Evolutionary conservation across 1,140 invertebrate genomes (phyloP), one percentile per base, ranked within the genome.

Genomic region (Epicauta chinensis): DNA sequence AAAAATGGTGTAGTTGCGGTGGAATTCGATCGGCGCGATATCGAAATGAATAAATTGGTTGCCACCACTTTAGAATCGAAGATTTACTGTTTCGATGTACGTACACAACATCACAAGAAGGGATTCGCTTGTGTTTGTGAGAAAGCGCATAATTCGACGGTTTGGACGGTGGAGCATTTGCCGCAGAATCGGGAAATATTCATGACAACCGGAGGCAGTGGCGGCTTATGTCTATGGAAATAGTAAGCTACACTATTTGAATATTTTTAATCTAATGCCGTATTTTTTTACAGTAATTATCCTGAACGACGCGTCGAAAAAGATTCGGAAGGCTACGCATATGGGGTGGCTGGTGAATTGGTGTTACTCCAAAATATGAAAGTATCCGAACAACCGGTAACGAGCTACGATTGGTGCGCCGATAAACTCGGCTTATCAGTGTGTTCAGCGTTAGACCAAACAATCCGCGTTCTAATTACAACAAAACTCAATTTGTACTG

Each of bases 181-280:
- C 93, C 93, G 1, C 93, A 97, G 73, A 96, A 97, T 70, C 77
- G 93, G 43, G 93, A 97, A 68, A 70, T 97, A n/a, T 97, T 97
- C 68, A 80, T 89, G 60, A 95, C 93, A 0, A 84, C 85, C 59
- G 91, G 92, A 6, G 93, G 94, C 9, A 83, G 81, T 65, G 94
- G 93, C 17, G 86, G 89, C 13, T 66, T 97, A 1, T 82, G 84
- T 61, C 72, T 97, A 10, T 97, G 93, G 93, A 90, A 96, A 81
- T 97, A 97, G 89, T 93, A 76, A 77, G 77, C 54, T 7, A 34
- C 10, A 34, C n/a, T n/a, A n/a, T n/a, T 12, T n/a, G 32, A 11
- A 34, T n/a, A 34, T 34, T 34, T n/a, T 11, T 34, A 34, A 34
- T 7, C 11, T 30, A 14, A 17, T 23, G 16, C 39, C 12, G 9